Conservation (phyloP, 2,113 vertebrate species). For the Mustelus asterias region DNA sequence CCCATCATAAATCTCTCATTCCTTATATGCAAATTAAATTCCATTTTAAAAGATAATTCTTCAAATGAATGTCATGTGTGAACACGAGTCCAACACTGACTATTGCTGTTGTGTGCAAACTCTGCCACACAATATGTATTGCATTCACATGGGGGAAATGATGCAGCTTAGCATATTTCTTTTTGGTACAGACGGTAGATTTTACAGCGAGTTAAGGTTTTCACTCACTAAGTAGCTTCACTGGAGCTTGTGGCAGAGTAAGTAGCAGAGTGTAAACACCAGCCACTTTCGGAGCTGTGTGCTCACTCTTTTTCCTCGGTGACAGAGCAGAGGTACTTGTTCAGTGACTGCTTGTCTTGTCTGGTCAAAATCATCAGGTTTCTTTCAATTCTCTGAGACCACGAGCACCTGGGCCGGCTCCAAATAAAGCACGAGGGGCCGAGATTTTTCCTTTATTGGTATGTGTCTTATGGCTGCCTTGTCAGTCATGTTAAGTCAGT, state of each 20-base stretch:
- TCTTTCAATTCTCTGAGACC: conserved; percentile 29
- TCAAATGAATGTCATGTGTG: conserved; percentile 53
- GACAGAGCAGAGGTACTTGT: conserved; percentile 29
- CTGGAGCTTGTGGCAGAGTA: conserved; percentile 20
- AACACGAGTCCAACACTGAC: conserved; percentile 8
- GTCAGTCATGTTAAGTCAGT: conserved; percentile 25
- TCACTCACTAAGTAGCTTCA: conserved; percentile 21
- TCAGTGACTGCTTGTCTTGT: conserved; percentile 35
- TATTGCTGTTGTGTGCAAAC: not conserved
- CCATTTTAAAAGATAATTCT: conserved; percentile 86
- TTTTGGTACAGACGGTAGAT: not conserved
- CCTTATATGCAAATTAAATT: conserved; percentile 88
- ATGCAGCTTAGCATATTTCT: conserved; percentile 12
- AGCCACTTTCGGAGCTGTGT: conserved; percentile 24
- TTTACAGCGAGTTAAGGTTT: conserved; percentile 15
- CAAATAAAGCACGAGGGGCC: conserved; percentile 18
- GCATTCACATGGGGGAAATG: not conserved
- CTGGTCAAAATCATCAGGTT: conserved; percentile 32
- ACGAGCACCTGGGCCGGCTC: conserved; percentile 25
- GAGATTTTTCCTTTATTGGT: conserved; percentile 29
- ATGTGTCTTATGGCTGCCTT: conserved; percentile 22
- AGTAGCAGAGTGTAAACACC: conserved; percentile 19
- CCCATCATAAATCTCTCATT: conserved; percentile 74
- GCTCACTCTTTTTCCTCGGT: conserved; percentile 11
- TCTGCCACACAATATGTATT: not conserved